These are phyloP conservation scores for Erpornis zantholeuca DNA, from an alignment of 2,113 vertebrate species.

Conservation along the genomic window DNA sequence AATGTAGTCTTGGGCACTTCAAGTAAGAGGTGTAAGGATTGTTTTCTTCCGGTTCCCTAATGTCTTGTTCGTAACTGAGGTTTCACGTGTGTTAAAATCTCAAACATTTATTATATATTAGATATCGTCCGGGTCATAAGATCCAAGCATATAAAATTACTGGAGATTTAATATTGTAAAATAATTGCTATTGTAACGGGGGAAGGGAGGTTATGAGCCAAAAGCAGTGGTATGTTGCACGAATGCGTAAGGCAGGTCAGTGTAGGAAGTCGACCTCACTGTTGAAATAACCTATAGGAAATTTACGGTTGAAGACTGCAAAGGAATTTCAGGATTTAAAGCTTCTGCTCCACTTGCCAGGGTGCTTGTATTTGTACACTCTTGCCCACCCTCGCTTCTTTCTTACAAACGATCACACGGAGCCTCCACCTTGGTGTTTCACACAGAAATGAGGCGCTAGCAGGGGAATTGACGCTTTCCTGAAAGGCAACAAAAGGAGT, in stretches of 20 bases:
- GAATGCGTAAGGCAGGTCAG: slow-evolving; percentile 4
- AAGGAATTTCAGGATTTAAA: slow-evolving; percentile 72
- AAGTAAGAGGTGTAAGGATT: neutral
- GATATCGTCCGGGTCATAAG: neutral
- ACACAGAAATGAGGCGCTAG: slow-evolving; percentile 16
- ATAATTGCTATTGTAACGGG: neutral
- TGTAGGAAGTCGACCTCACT: slow-evolving; percentile 54
- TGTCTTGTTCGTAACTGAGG: neutral
- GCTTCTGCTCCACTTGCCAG: slow-evolving; percentile 66
- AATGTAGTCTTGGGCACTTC: neutral
- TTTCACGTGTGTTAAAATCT: neutral
- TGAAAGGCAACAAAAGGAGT: slow-evolving; percentile 55
- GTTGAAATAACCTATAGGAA: slow-evolving; percentile 70
- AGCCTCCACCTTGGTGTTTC: slow-evolving; percentile 1
- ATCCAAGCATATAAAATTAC: neutral
- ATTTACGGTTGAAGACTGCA: slow-evolving; percentile 77
- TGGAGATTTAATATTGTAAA: slow-evolving; percentile 16
- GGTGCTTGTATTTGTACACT: slow-evolving; percentile 2
- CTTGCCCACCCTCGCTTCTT: neutral
- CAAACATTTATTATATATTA: neutral
- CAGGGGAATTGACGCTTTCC: slow-evolving; percentile 15
- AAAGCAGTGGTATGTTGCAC: neutral
- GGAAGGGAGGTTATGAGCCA: neutral
- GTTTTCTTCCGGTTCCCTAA: neutral
- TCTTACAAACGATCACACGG: neutral